These are phyloP conservation scores for Caenorhabditis wallacei DNA, from an alignment of 2,888 invertebrate genomes.

Conservation along the genomic window DNA sequence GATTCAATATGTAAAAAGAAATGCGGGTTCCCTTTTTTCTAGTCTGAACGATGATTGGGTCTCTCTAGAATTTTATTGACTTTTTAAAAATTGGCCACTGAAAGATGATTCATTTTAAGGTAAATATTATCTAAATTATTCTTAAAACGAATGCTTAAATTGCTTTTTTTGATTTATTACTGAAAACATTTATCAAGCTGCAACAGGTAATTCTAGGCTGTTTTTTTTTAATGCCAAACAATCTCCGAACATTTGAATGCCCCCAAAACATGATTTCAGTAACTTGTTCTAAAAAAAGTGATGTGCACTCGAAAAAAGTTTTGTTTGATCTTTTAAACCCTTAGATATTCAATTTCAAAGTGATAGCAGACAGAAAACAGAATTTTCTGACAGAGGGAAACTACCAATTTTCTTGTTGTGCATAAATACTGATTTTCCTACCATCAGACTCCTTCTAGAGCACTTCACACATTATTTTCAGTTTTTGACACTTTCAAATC, in stretches of 20 bases:
- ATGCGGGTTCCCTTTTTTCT: too few species aligned
- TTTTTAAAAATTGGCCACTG: too few species aligned
- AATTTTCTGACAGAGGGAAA: background rate
- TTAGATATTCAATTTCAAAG: background rate
- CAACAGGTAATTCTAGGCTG: too few species aligned
- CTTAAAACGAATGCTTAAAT: too few species aligned
- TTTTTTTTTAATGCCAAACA: background rate
- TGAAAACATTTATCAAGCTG: too few species aligned
- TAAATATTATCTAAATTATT: too few species aligned
- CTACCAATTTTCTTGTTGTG: background rate
- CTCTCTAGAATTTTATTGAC: too few species aligned
- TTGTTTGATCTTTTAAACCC: background rate
- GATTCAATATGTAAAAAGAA: too few species aligned
- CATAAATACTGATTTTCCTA: constrained; percentile 5
- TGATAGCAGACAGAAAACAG: constrained; percentile 12
- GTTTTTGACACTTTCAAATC: background rate
- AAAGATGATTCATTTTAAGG: too few species aligned
- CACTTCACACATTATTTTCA: background rate
- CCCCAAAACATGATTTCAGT: constrained; percentile 2
- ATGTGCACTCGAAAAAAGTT: constrained; percentile 4
- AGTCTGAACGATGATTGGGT: too few species aligned
- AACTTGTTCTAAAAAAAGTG: background rate
- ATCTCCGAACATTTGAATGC: background rate
- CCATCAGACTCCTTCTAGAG: constrained; percentile 9
- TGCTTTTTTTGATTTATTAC: too few species aligned